A percentile compares a stretch with the other conserved stretches of the same genome.
Evolutionary conservation across 2,797 vertebrate genomes (phyloP).

Genomic region (Cirrhinus molitorella): DNA sequence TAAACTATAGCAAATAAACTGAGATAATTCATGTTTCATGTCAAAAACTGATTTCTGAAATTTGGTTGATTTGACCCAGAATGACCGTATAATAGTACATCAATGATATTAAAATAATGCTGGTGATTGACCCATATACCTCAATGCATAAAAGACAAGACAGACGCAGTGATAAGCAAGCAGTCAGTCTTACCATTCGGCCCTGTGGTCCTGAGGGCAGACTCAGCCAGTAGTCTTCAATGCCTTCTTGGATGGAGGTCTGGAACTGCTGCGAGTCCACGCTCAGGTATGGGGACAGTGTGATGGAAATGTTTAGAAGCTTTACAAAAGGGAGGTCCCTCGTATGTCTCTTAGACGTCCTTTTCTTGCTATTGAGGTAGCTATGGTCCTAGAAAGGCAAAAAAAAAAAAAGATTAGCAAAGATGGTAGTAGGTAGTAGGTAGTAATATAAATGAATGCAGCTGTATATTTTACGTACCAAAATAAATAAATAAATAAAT

Average conservation of each 20-base stretch:
- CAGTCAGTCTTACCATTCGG: constrained; percentile 75
- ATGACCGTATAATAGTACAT: no score
- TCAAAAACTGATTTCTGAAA: no score
- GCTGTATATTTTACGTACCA: no score
- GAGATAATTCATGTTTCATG: no score
- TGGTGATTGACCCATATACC: background rate
- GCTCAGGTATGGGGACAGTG: constrained; percentile 85
- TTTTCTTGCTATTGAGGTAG: constrained; percentile 73
- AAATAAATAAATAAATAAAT: no score
- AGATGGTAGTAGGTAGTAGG: no score
- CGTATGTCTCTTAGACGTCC: constrained; percentile 71
- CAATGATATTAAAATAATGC: no score
- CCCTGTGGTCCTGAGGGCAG: constrained; percentile 75
- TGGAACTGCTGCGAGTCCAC: constrained; percentile 86
- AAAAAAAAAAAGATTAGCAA: background rate
- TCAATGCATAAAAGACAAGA: background rate
- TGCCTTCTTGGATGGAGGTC: constrained; percentile 78
- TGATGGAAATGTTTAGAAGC: constrained; percentile 88
- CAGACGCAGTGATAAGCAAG: background rate
- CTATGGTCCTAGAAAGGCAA: constrained; percentile 78
- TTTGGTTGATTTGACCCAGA: no score
- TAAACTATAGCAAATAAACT: no score
- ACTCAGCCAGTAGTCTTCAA: constrained; percentile 84
- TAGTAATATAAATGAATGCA: no score
- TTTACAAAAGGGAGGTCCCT: constrained; percentile 80